These are phyloP conservation scores for Ophion slaviceki DNA, from an alignment of 2,888 invertebrate genomes.

Conservation along the genomic window DNA sequence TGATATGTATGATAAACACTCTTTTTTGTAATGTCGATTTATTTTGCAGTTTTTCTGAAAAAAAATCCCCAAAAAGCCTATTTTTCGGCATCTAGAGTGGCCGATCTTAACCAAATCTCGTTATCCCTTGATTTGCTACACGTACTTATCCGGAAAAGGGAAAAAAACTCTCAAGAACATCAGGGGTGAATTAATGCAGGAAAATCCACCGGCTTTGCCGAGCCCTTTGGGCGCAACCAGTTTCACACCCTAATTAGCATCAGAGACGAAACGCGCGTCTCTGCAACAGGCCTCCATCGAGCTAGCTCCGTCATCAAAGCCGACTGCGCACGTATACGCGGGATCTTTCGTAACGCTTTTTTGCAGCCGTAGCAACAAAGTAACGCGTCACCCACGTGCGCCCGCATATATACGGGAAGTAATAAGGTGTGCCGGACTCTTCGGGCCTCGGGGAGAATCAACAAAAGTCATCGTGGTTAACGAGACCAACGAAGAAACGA, in stretches of 20 bases:
- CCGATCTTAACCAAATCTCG: background rate
- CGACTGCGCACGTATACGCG: background rate
- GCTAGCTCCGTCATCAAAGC: background rate
- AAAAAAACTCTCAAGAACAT: background rate
- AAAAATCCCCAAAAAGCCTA: no score
- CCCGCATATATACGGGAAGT: background rate
- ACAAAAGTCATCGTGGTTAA: conserved; percentile 41
- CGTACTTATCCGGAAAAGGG: background rate
- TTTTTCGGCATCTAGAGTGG: no score
- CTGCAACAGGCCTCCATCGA: background rate
- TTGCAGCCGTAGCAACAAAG: conserved; percentile 8
- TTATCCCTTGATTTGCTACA: background rate
- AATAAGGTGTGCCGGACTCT: conserved; percentile 14
- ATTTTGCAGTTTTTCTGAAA: no score
- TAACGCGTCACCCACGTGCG: background rate
- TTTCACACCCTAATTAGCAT: conserved; percentile 17
- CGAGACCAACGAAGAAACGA: conserved; percentile 39
- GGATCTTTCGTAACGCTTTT: background rate
- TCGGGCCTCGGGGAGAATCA: background rate
- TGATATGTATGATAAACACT: no score
- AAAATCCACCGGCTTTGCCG: background rate
- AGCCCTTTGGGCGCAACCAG: background rate
- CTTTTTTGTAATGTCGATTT: no score
- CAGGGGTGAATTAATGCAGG: background rate
- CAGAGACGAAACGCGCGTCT: conserved; percentile 4